Percentiles rank a stretch among this genome's conserved stretches.
Evolutionary conservation across 2,888 invertebrate genomes (phyloP).

Genomic region (Zygogramma bicolorata): DNA sequence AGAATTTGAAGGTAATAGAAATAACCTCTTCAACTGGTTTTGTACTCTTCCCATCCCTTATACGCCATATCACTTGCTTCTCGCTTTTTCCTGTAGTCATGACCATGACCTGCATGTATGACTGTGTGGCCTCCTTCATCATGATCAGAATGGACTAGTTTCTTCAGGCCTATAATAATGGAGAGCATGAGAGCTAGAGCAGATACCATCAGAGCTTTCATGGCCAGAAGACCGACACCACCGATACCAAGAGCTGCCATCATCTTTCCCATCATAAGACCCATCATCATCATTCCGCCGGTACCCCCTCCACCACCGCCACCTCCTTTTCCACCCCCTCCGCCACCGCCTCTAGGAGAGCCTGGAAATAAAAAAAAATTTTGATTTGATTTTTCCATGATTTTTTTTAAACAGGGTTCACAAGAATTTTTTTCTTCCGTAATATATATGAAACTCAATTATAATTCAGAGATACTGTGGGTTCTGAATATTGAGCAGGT

Average conservation of each 20-base stretch:
- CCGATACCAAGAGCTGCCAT: conserved; percentile 82
- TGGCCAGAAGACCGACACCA: conserved; percentile 80
- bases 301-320: conserved; percentile 67
- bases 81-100: conserved; percentile 67
- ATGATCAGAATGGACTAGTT: conserved; percentile 72
- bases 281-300: conserved; percentile 72
- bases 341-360: conserved; percentile 70
- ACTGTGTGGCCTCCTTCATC: conserved; percentile 67
- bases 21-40: conserved; percentile 26
- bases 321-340: conserved; percentile 67
- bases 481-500: too few relatives aligned
- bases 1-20: too few relatives aligned
- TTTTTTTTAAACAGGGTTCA: neutral
- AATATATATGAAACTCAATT: too few relatives aligned
- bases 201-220: conserved; percentile 75
- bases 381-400: neutral
- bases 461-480: too few relatives aligned
- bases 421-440: too few relatives aligned
- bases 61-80: conserved; percentile 64
- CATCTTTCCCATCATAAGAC: conserved; percentile 83
- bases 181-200: conserved; percentile 82
- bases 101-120: conserved; percentile 66
- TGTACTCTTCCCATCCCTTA: conserved; percentile 66
- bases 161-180: conserved; percentile 81
- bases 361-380: conserved; percentile 62